Conservation (phyloP, 2,888 invertebrate species). For the Athripsodes cinereus region DNA sequence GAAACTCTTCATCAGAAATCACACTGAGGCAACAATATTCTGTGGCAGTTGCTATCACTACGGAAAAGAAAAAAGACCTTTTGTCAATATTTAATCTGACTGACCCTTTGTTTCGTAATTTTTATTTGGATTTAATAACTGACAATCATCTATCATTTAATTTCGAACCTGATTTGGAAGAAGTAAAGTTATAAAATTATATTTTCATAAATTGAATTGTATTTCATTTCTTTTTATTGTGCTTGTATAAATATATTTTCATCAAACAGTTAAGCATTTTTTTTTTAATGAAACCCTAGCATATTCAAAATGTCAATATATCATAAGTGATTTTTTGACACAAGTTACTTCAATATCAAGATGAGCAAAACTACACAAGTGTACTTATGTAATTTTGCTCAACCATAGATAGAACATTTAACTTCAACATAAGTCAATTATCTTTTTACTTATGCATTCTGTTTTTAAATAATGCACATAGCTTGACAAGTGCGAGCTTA, state of each 20-base stretch:
- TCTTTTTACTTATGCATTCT: not conserved
- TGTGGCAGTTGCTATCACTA: not conserved
- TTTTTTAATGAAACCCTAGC: not conserved
- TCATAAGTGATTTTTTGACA: not conserved
- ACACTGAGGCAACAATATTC: not conserved
- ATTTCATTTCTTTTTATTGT: not conserved
- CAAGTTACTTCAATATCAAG: not conserved
- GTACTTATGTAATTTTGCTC: conserved; percentile 1
- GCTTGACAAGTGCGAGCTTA: too few relatives aligned
- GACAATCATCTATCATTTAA: not conserved
- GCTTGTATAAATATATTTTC: not conserved
- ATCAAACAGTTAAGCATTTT: not conserved
- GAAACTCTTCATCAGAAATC: not conserved
- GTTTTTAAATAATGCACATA: not conserved
- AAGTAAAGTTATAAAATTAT: not conserved
- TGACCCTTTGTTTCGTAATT: not conserved
- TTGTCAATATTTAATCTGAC: not conserved
- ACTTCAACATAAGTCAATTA: not conserved
- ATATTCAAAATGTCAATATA: not conserved
- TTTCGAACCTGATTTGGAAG: not conserved
- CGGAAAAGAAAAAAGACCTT: not conserved
- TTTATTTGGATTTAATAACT: not conserved
- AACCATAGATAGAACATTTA: not conserved
- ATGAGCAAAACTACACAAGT: conserved; percentile 1
- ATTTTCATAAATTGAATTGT: not conserved